Conservation (phyloP, 2,888 invertebrate genomes). For the Phyllotreta striolata region DNA sequence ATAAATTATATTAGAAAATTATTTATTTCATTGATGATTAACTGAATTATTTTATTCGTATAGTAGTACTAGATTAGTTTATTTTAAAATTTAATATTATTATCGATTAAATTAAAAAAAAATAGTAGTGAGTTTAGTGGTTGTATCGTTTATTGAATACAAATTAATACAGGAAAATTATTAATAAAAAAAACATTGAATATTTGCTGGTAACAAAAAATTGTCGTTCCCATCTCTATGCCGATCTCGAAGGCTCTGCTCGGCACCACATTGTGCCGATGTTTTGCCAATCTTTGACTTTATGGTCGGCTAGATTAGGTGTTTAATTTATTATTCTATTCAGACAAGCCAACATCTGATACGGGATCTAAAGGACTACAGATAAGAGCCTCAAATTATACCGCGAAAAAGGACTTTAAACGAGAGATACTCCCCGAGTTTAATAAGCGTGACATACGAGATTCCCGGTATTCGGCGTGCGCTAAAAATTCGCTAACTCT, state of each 20-base stretch:
- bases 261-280: conserved; percentile 40
- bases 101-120: no score
- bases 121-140: no score
- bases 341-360: conserved; percentile 41
- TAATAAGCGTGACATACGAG: conserved; percentile 17
- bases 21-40: background rate
- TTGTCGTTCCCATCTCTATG: conserved; percentile 22
- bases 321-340: conserved; percentile 47
- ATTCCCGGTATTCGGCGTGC: background rate
- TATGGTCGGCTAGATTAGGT: conserved; percentile 48
- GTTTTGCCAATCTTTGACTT: conserved; percentile 50
- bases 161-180: no score
- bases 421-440: conserved; percentile 25
- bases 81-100: no score
- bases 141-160: no score
- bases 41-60: background rate
- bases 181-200: background rate
- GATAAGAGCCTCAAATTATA: conserved; percentile 40
- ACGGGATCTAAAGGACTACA: conserved; percentile 40
- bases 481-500: background rate
- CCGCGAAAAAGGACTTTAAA: conserved; percentile 36
- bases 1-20: no score
- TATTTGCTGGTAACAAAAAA: background rate
- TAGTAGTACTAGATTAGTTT: background rate
- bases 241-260: conserved; percentile 17